Base-by-base conservation (phyloP, 2,113 vertebrate genomes). In the Corydoras sp. region DNA sequence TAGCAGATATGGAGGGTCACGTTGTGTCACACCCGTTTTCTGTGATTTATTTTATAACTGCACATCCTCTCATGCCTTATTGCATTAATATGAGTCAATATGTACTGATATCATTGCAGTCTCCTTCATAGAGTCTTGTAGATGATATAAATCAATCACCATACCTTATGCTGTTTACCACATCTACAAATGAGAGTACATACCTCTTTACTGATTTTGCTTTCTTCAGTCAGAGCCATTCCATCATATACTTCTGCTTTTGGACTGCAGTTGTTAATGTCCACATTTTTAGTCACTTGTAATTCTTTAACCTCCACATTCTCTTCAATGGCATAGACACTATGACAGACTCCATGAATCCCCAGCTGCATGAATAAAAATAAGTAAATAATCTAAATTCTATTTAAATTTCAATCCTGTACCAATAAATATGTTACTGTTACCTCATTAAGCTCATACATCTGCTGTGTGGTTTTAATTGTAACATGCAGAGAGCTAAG, bases 371-470 rank as follows among this genome's bases (percentile, higher is more conserved):
- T 54, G 3, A 64, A 54, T 48, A 75, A 56, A 56, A 56, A 12
- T 2, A 56, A 5, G 29, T 31, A 9, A 50, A 2, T n/a, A 43
- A 7, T 35, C 2, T 30, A 58, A 14, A 49, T 24, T 18, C 6
- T 13, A 49, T 58, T 48, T 32, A 13, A 18, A 48, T 14, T n/a
- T 14, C 5, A 60, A 69, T 14, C 31, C 15, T n/a, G 10, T 35
- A 32, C 10, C 9, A 15, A 8, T 24, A 5, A 15, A 11, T 3
- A 48, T 54, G 8, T 48, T 9, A 60, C 48, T 3, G 31, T 56
- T 32, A 87, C 90, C 87, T 91, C 90, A 10, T 86, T 77, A 5
- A 91, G 82, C 43, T 88, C 81, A 61, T 90, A 90, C 68, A 88
- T 50, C 14, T 4, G 80, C 74, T 87, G 83, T 9, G 86, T 88